Evolutionary conservation across 2,888 invertebrate genomes (phyloP), one percentile per base, ranked within the genome.

Genomic region (Disparrhopalites patrizii): DNA sequence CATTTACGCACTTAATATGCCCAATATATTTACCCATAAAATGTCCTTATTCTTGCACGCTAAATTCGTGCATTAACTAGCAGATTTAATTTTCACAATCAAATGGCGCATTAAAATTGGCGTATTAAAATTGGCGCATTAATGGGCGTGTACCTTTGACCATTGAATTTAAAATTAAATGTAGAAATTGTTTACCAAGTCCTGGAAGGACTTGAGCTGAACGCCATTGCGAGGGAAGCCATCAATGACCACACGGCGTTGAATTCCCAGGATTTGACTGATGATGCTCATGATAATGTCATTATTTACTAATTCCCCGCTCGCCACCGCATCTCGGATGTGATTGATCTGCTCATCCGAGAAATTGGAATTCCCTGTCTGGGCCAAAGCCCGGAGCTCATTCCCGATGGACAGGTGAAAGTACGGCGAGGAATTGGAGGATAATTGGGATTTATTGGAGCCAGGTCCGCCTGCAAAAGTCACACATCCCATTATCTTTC

Each of bases 211-310:
- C 61, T 86, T 84, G 73, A 92, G 89, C 82, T 98, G 97, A 56
- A 87, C 86, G 78, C 93, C 81, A 77, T 95, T 93, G 64, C 97
- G 82, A 0, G 98, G 98, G 79, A 91, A 98, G 0, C 97, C 97
- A 77, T 97, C 97, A 63, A 99, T 85, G 65, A 98, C 85, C 66
- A 96, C 57, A 1, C 68, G 58, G 18, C 66, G 66, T 61, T 71
- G 68, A 3, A 62, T 87, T 3, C 96, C 95, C 70, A 90, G 83
- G 30, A 89, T 87, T 1, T 82, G 25, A 25, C 62, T 66, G 23
- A 76, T 65, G 15, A 76, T 55, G 51, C 66, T 63, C 33, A 76
- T 58, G 20, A 76, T 70, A 40, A 75, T 65, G 23, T 75, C 71
- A 66, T 72, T 76, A 0, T 90, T 86, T 0, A 87, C 91, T 81